Base-by-base conservation (phyloP, 2,888 invertebrate species). In the Eupithecia centaureata region DNA sequence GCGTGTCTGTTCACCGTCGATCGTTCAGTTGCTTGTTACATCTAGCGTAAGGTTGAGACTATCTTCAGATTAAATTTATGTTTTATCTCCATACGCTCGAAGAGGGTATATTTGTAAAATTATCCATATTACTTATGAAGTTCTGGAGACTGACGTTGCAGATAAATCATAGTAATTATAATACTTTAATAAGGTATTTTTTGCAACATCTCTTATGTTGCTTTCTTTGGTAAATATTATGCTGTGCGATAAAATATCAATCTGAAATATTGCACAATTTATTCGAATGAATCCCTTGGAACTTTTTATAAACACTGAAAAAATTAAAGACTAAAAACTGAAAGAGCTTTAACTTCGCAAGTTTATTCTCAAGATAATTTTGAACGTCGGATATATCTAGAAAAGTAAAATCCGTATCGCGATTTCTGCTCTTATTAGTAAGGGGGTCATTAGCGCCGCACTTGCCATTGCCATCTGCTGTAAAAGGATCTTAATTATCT, bases 401-500 rank as follows among this genome's bases (percentile, higher is more conserved):
- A 56, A 28, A 52, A 28, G 35, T 57, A 57, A n/a, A 59, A 69
- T 68, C 70, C 47, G 60, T 65, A 69, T 69, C 73, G 70, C 70
- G 71, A 73, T 70, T 54, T 47, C 67, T 70, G 70, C 66, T 71
- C 65, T 74, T 72, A 75, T 73, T 75, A 75, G 73, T 72, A 72
- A 72, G 69, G 60, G 61, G 66, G 70, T 71, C 73, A 72, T 75
- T 75, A 75, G 73, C 65, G 67, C 68, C 69, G 67, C 70, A 72
- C 73, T 73, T 72, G 72, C 73, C 71, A 73, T 72, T 64, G 64
- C 71, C 73, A 72, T 74, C 72, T 76, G 68, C 67, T 72, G 65
- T 70, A 71, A 71, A 72, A 74, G 71, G 73, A 70, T 74, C 73
- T 76, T 76, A 76, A 74, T 76, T 76, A 75, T 75, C 75, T 70